Percentiles rank a stretch among this genome's conserved stretches.
Evolutionary conservation across 1,140 invertebrate species (phyloP).

Genomic region (Batillaria attramentaria): DNA sequence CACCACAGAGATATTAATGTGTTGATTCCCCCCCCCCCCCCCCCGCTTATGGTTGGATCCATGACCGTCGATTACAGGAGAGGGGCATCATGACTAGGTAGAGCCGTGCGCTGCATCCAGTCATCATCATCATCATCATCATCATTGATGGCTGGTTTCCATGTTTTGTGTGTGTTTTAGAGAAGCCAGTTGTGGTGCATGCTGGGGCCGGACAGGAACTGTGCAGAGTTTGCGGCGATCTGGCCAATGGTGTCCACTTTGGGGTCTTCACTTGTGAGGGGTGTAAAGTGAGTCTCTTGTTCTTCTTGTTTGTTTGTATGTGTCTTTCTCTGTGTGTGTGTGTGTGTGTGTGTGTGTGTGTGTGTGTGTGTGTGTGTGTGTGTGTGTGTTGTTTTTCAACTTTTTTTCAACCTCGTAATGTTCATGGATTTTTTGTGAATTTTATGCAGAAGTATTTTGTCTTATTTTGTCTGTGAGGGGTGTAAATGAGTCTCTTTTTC

Average conservation of each 20-base stretch:
- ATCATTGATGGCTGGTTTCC: neutral
- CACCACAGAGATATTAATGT: too few species aligned
- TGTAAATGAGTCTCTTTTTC: neutral
- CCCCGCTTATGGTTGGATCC: neutral
- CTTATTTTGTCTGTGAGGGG: neutral
- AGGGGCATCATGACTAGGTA: too few species aligned
- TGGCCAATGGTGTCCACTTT: conserved; percentile 74
- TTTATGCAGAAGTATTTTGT: neutral
- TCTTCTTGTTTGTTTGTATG: neutral
- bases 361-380: neutral
- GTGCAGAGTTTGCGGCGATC: conserved; percentile 74
- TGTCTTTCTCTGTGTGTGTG: neutral
- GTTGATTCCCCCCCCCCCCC: neutral
- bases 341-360: neutral
- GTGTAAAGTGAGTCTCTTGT: conserved; percentile 67
- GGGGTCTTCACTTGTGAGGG: conserved; percentile 75
- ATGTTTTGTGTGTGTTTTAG: neutral
- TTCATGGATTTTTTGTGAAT: neutral
- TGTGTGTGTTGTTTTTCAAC: neutral
- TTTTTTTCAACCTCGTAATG: neutral
- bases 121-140: too few species aligned
- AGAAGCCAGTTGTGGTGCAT: neutral
- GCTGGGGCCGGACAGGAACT: conserved; percentile 3
- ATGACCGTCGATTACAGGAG: neutral
- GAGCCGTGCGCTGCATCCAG: too few species aligned